Percentiles rank a stretch among this genome's conserved stretches.
Evolutionary conservation across 1,140 invertebrate species (phyloP).

Genomic region (Zaprionus gabonicus): DNA sequence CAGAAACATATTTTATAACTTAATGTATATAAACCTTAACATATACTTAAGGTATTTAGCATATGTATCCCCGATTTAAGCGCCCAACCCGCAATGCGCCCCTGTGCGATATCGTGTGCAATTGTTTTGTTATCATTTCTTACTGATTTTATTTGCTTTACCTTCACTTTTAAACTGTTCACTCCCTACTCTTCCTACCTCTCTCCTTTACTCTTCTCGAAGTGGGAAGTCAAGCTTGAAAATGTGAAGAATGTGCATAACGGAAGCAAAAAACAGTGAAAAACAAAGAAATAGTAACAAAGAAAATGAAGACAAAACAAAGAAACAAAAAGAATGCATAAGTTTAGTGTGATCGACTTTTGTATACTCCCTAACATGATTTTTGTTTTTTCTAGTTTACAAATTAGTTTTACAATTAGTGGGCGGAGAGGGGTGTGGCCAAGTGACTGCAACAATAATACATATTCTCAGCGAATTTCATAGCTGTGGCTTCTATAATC

Average conservation of each 20-base stretch:
- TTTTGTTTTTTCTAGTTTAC: too few relatives aligned
- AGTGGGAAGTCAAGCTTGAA: slow-evolving; percentile 7
- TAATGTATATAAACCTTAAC: too few relatives aligned
- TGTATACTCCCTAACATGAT: too few relatives aligned
- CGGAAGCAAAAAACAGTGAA: slow-evolving; percentile 24
- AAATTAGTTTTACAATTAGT: too few relatives aligned
- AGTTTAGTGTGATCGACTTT: too few relatives aligned
- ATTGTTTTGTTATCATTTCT: background rate
- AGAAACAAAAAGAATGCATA: background rate
- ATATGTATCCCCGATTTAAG: background rate
- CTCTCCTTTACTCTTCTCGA: background rate
- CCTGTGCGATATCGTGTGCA: background rate
- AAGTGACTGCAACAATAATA: too few relatives aligned
- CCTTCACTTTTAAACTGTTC: slow-evolving; percentile 24
- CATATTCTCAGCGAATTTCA: too few relatives aligned
- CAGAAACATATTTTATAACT: too few relatives aligned
- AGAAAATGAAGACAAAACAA: background rate
- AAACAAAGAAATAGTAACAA: background rate
- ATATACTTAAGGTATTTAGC: too few relatives aligned
- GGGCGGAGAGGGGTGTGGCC: too few relatives aligned
- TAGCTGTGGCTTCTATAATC: too few relatives aligned
- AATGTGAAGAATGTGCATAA: slow-evolving; percentile 33
- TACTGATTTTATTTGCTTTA: slow-evolving; percentile 27
- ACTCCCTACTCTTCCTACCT: background rate
- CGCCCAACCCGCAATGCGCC: background rate